Conservation (phyloP, 2,113 vertebrate species). For the rabbit (Oryctolagus cuniculus) region DNA sequence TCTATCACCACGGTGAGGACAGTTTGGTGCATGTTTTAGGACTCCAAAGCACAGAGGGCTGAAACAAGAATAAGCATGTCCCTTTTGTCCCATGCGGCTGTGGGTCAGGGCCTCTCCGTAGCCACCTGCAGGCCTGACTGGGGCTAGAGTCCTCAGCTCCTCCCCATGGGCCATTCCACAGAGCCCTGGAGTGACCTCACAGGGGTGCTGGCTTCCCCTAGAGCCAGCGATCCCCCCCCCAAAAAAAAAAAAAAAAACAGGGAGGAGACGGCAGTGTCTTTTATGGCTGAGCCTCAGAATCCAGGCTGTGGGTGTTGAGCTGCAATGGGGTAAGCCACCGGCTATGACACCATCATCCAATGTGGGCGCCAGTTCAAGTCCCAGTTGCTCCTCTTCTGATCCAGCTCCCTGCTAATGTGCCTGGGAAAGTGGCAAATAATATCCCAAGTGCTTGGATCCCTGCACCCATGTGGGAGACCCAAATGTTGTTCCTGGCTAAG, state of each 20-base stretch:
- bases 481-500: no score
- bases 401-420: no score
- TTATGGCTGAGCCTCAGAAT: not conserved
- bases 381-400: no score
- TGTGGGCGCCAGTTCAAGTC: no score
- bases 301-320: not conserved
- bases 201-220: not conserved
- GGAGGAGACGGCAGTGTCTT: not conserved
- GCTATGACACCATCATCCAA: no score
- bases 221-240: not conserved
- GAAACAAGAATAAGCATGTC: not conserved
- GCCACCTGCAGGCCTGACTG: not conserved
- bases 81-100: not conserved
- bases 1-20: not conserved
- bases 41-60: not conserved
- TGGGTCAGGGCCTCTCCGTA: not conserved
- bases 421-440: no score
- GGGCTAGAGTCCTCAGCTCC: not conserved
- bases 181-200: not conserved
- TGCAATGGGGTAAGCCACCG: no score
- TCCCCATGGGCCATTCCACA: not conserved
- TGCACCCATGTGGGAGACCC: no score
- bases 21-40: not conserved
- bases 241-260: slow-evolving; percentile 5
- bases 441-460: no score